Evolutionary conservation across 2,888 invertebrate species (phyloP), one percentile per base, ranked within the genome.

Genomic region (Caenorhabditis wallacei): DNA sequence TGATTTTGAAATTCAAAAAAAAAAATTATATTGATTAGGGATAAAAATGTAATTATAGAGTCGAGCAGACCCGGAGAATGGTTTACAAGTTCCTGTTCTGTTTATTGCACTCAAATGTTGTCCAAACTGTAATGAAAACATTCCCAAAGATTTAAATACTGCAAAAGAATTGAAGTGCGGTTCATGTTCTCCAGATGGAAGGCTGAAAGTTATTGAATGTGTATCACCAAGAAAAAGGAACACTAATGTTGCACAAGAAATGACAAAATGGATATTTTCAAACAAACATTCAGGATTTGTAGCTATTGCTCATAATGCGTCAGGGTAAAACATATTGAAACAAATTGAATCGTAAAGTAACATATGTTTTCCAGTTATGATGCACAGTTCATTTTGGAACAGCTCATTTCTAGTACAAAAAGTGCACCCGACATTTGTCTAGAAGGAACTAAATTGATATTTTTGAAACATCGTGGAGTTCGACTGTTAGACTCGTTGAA

Each of bases 401-500:
- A 8, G 2, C 10, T 64, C 24, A 26, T 64, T 10, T 24, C 26
- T 0, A 64, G 63, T 16, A 48, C 4, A 7, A 35, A 35, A 35
- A 7, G 5, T 7, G 46, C 46, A n/a, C 63, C 63, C 8, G 16
- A 63, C 7, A 63, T 63, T 16, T 24, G 40, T 43, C 18, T 64
- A 26, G 46, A 48, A 5, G 63, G 63, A 8, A 43, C 43, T 0
- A 64, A 48, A 18, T 48, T 64, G 3, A 26, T 64, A 8, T 64
- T 48, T 16, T 2, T 64, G 24, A 26, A 48, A 30, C 43, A n/a
- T 18, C 46, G 46, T 2, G 16, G 35, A 1, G 51, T 64, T 11
- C 24, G 63, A 2, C 63, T 64, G 1, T 2, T 64, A 11, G 63
- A 64, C 13, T 64, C 63, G 2, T 26, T 64, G 22, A 64, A 64